Percentiles rank a stretch among this genome's conserved stretches.
Evolutionary conservation across 1,140 invertebrate species (phyloP).

Genomic region (Gonioctena quinquepunctata): DNA sequence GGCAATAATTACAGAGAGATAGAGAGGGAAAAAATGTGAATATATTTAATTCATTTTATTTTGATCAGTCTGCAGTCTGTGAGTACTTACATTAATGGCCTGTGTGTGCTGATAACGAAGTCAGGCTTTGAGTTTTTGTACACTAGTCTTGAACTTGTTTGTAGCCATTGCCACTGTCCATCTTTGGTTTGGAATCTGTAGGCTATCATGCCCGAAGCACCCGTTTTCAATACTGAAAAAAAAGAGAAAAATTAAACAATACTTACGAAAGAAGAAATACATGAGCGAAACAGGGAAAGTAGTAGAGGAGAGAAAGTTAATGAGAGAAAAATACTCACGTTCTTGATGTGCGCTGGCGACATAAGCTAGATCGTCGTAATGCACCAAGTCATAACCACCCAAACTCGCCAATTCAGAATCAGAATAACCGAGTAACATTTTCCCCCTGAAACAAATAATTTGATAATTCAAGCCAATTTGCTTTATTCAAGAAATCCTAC

Average conservation of each 20-base stretch:
- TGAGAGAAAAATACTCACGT: constrained; percentile 71
- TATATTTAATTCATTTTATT: too few species aligned
- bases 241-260: neutral
- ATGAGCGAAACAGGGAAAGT: too few species aligned
- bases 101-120: constrained; percentile 96
- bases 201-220: constrained; percentile 96
- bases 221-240: constrained; percentile 92
- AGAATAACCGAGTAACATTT: constrained; percentile 91
- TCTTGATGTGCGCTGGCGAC: constrained; percentile 99
- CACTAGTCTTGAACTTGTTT: constrained; percentile 94
- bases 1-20: too few species aligned
- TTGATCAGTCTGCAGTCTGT: too few species aligned
- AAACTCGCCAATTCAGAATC: constrained; percentile 89
- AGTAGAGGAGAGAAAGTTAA: too few species aligned
- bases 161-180: constrained; percentile 95
- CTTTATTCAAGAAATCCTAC: too few species aligned
- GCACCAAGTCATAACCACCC: constrained; percentile 95
- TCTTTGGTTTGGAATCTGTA: constrained; percentile 95
- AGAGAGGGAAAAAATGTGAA: too few species aligned
- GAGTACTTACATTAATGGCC: constrained; percentile 93
- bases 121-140: constrained; percentile 99
- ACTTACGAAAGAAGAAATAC: too few species aligned
- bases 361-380: constrained; percentile 95
- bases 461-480: neutral
- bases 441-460: constrained; percentile 71